phyloP scores from a whole-genome alignment of 1,140 invertebrate species.

The Tetragonula clypearis region DNA sequence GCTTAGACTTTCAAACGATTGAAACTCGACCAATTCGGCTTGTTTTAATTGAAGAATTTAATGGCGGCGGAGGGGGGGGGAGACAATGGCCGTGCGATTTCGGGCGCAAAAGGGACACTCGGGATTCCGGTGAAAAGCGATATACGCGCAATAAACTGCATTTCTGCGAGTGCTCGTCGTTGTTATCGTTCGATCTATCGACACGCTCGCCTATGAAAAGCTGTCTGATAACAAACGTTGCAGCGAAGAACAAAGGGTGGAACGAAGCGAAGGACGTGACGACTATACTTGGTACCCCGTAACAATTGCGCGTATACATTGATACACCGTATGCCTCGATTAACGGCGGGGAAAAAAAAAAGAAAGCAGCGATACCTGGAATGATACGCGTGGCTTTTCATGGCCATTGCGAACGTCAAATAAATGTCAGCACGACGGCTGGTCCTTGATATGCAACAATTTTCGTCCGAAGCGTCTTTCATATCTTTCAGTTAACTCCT shows the following conservation, averaged over 20 bases:
- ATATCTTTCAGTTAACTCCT: neutral
- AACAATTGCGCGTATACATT: neutral
- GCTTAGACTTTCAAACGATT: neutral
- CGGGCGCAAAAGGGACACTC: neutral
- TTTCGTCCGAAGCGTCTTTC: neutral
- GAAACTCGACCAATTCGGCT: neutral
- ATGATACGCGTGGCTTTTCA: neutral
- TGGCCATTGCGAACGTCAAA: neutral
- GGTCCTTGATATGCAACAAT: neutral
- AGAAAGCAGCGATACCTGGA: neutral
- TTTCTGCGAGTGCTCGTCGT: neutral
- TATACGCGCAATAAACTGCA: neutral
- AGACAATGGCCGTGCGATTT: neutral
- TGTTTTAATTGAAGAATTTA: neutral
- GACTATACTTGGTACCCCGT: neutral
- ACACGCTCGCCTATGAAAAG: neutral
- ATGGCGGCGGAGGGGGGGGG: no score
- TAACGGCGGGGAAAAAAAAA: neutral
- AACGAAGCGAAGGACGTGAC: neutral
- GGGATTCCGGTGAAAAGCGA: neutral
- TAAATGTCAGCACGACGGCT: neutral
- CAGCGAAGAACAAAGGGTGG: neutral
- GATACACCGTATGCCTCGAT: no score
- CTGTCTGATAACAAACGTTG: neutral
- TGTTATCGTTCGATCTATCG: conserved; percentile 8